Conservation (phyloP, 2,113 vertebrate species). For the Butorides virescens region DNA sequence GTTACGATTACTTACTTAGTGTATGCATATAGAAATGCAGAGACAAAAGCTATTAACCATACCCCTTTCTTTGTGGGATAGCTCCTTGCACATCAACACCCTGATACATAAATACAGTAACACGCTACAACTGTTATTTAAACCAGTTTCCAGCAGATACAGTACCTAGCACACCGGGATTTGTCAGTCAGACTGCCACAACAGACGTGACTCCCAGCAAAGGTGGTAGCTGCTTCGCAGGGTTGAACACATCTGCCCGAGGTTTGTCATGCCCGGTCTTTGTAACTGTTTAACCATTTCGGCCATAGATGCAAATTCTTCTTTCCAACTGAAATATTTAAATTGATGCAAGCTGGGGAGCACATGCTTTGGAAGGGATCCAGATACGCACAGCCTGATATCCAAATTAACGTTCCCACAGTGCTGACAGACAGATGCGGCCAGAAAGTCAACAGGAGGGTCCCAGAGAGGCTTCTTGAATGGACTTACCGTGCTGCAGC, state of each 20-base stretch:
- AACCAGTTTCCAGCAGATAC: neutral
- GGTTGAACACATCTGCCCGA: neutral
- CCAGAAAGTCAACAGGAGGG: slow-evolving; percentile 34
- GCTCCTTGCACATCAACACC: neutral
- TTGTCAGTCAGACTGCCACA: neutral
- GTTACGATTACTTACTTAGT: too few species aligned
- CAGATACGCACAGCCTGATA: slow-evolving; percentile 14
- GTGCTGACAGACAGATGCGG: slow-evolving; percentile 52
- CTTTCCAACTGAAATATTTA: slow-evolving; percentile 11
- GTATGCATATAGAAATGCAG: neutral
- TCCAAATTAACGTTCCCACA: slow-evolving; percentile 38
- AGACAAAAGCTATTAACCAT: neutral
- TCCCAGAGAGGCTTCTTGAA: slow-evolving; percentile 17
- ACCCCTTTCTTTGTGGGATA: neutral
- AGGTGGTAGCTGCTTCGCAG: neutral
- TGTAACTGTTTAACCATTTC: neutral
- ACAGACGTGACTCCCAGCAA: neutral
- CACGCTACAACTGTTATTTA: neutral
- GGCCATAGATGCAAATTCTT: neutral
- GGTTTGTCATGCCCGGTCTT: neutral
- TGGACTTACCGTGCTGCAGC: neutral
- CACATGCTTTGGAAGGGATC: slow-evolving; percentile 40
- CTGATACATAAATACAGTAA: accelerated
- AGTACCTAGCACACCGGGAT: neutral
- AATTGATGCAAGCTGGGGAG: slow-evolving; percentile 52